phyloP scores from a whole-genome alignment of 1,140 invertebrate species.

The Ceratina japonica region DNA sequence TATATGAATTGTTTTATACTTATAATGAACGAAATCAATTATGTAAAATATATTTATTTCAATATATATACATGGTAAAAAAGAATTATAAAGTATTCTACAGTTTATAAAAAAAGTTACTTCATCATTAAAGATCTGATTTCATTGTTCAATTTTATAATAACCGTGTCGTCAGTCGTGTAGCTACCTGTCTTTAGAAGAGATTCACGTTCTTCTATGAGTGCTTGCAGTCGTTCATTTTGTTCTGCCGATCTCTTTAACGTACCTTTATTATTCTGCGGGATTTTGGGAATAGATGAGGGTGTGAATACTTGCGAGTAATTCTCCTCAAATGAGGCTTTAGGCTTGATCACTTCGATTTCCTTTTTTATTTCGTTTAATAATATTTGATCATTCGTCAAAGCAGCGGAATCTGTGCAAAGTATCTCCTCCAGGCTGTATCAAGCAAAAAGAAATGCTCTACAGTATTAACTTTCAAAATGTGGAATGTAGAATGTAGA shows the following conservation, averaged over 20 bases:
- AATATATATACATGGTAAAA: conserved; percentile 32
- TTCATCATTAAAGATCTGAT: conserved; percentile 69
- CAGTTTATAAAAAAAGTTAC: conserved; percentile 8
- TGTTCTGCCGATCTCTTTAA: conserved; percentile 57
- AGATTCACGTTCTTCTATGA: conserved; percentile 70
- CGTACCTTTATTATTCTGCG: conserved; percentile 19
- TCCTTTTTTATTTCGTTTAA: conserved; percentile 72
- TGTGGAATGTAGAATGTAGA: neutral
- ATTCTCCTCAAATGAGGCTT: conserved; percentile 53
- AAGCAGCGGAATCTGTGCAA: conserved; percentile 66
- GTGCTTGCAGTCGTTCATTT: conserved; percentile 63
- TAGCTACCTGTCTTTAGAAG: conserved; percentile 74
- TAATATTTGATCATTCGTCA: conserved; percentile 70
- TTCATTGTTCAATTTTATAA: conserved; percentile 71
- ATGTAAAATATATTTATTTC: conserved; percentile 52
- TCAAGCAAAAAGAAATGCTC: conserved; percentile 41
- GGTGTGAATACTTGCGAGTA: conserved; percentile 55
- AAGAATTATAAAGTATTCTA: conserved; percentile 10
- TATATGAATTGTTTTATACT: neutral
- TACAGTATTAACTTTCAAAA: neutral
- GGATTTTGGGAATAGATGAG: conserved; percentile 46
- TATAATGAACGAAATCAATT: neutral
- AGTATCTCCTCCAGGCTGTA: conserved; percentile 73
- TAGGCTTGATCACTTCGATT: conserved; percentile 70
- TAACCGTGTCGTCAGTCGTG: conserved; percentile 74